Evolutionary conservation across 2,888 invertebrate species (phyloP).

Genomic region (Pogonocherus hispidulus): DNA sequence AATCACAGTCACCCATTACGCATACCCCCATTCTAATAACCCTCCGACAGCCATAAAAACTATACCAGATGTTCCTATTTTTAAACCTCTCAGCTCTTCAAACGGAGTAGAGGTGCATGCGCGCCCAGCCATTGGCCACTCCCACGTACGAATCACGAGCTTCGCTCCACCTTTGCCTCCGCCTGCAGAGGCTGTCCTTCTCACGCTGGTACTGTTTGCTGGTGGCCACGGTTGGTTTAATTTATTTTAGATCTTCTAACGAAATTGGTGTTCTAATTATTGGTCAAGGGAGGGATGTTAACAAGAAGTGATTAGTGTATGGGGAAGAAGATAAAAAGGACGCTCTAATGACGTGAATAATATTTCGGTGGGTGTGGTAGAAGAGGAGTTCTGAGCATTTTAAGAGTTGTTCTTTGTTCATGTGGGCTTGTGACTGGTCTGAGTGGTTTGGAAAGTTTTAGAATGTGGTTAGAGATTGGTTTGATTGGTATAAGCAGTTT

Average conservation of each 20-base stretch:
- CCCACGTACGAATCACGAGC: slow-evolving; percentile 38
- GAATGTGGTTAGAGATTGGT: too few species aligned
- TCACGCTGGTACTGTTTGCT: slow-evolving; percentile 1
- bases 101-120: slow-evolving; percentile 48
- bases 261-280: neutral
- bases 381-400: slow-evolving; percentile 10
- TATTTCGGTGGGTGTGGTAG: neutral
- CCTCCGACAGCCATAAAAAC: slow-evolving; percentile 50
- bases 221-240: neutral
- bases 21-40: slow-evolving; percentile 46
- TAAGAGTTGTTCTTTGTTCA: slow-evolving; percentile 26
- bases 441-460: neutral
- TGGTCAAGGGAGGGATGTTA: neutral
- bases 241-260: slow-evolving; percentile 15
- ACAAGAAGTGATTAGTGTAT: neutral
- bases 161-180: slow-evolving; percentile 39
- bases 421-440: neutral
- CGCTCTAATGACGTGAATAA: neutral
- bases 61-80: slow-evolving; percentile 46
- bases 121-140: slow-evolving; percentile 34
- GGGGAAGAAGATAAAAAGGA: slow-evolving; percentile 33
- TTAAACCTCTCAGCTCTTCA: slow-evolving; percentile 40
- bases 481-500: too few species aligned
- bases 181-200: slow-evolving; percentile 20
- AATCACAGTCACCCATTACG: slow-evolving; percentile 35